Evolutionary conservation across 2,888 invertebrate species (phyloP), one percentile per base, ranked within the genome.

Genomic region (Mechanitis messenoides): DNA sequence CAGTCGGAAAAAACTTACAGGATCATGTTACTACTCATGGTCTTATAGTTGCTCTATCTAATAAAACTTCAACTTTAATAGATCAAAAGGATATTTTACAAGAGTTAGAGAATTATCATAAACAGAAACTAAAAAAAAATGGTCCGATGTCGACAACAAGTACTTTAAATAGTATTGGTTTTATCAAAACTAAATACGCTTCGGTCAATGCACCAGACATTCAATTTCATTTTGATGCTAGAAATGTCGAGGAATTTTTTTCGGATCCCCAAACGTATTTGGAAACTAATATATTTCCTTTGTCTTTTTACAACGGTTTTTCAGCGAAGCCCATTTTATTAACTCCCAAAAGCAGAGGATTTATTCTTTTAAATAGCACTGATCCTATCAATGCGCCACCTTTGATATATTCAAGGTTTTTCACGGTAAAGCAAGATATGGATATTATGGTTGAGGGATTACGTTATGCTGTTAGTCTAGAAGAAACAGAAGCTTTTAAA

Each of bases 331-430:
- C 94, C 0, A 91, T 94, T 56, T 74, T 94, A 4, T 75, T 94
- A 35, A 83, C 85, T 53, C 94, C 94, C 0, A 91, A 90, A 73
- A 94, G 94, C 67, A 84, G 92, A 77, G 94, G 94, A 0, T 87
- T 83, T 56, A 76, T 94, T 11, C 72, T 87, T 62, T 80, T 96
- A 1, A 94, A 93, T 71, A 84, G 91, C 0, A 92, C 92, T 0
- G 93, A 96, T 84, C 96, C 96, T 0, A 75, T 92, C 57, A 92
- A 92, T 74, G 94, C 94, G 0, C 90, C 91, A 56, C 96, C 96
- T 0, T 79, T 94, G 59, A 94, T 97, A 67, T 93, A 93, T 72
- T 92, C 96, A 0, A 92, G 92, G 68, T 93, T 92, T 59, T 93
- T 93, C 62, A 91, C 91, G 0, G 91, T 91, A n/a, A 85, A 91